Conservation (phyloP, 2,888 invertebrate species). For the Lampropteryx suffumata region DNA sequence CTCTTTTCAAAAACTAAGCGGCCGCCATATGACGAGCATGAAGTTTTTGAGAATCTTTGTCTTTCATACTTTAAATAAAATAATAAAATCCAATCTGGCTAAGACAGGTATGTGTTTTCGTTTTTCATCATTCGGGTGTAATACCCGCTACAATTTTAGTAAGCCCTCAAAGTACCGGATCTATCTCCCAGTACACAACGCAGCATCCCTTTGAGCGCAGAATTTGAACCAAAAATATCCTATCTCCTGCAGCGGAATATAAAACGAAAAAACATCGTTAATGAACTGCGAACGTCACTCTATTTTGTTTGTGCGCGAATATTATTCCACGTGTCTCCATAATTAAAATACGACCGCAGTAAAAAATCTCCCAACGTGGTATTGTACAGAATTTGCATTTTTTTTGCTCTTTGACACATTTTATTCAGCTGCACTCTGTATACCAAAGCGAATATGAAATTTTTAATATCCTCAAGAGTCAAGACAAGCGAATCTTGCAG, state of each 20-base stretch:
- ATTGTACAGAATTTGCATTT: conserved; percentile 32
- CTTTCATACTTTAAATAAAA: too few relatives aligned
- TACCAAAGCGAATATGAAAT: conserved; percentile 53
- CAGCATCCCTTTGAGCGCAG: conserved; percentile 55
- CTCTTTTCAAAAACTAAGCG: too few relatives aligned
- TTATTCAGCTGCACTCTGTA: conserved; percentile 39
- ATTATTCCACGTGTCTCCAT: conserved; percentile 31
- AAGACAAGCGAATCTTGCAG: conserved; percentile 57
- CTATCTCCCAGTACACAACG: conserved; percentile 49
- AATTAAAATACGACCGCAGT: conserved; percentile 38
- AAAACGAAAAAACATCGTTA: conserved; percentile 42
- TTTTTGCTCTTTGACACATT: conserved; percentile 34
- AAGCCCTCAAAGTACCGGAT: conserved; percentile 61
- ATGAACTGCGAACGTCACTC: conserved; percentile 40
- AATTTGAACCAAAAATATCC: conserved; percentile 34
- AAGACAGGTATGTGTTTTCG: conserved; percentile 34
- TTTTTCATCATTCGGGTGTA: conserved; percentile 44
- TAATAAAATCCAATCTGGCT: too few relatives aligned
- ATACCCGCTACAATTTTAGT: conserved; percentile 55
- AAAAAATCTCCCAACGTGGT: conserved; percentile 21
- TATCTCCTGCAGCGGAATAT: conserved; percentile 40
- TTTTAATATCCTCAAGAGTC: conserved; percentile 68
- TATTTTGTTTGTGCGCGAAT: conserved; percentile 15
- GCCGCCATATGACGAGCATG: too few relatives aligned
- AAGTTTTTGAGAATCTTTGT: not conserved